Percentiles rank a stretch among this genome's conserved stretches.
These are phyloP conservation scores for Drosophila sordidula DNA, from an alignment of 2,888 invertebrate species.

Conservation along the genomic window DNA sequence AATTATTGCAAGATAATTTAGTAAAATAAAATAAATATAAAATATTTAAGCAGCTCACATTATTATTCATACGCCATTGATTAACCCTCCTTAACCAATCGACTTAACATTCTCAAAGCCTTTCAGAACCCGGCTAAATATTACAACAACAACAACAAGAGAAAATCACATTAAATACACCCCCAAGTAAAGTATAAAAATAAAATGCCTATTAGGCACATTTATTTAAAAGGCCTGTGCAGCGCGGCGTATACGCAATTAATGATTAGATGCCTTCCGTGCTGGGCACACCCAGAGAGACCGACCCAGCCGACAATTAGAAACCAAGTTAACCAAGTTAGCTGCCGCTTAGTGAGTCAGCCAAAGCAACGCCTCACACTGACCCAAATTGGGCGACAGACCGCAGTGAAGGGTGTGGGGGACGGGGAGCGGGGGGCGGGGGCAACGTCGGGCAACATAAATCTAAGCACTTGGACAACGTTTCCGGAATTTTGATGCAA, in stretches of 20 bases:
- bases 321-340: conserved; percentile 57
- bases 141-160: not conserved
- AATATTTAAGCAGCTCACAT: no score
- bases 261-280: conserved; percentile 46
- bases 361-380: conserved; percentile 43
- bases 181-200: conserved; percentile 43
- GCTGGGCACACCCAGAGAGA: conserved; percentile 52
- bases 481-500: conserved; percentile 75
- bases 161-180: conserved; percentile 38
- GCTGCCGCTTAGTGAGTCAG: conserved; percentile 56
- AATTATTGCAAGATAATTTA: not conserved
- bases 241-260: conserved; percentile 59
- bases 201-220: conserved; percentile 50
- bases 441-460: conserved; percentile 42
- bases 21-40: not conserved
- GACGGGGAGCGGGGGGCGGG: not conserved
- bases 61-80: not conserved
- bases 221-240: conserved; percentile 45
- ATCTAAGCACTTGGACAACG: conserved; percentile 51
- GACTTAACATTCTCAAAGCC: not conserved
- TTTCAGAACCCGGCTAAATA: not conserved
- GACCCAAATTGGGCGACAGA: conserved; percentile 58
- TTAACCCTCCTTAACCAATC: not conserved
- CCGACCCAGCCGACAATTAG: conserved; percentile 53
- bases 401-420: not conserved